Evolutionary conservation across 2,113 vertebrate genomes (phyloP), one percentile per base, ranked within the genome.

Genomic region (Trogon melanurus): DNA sequence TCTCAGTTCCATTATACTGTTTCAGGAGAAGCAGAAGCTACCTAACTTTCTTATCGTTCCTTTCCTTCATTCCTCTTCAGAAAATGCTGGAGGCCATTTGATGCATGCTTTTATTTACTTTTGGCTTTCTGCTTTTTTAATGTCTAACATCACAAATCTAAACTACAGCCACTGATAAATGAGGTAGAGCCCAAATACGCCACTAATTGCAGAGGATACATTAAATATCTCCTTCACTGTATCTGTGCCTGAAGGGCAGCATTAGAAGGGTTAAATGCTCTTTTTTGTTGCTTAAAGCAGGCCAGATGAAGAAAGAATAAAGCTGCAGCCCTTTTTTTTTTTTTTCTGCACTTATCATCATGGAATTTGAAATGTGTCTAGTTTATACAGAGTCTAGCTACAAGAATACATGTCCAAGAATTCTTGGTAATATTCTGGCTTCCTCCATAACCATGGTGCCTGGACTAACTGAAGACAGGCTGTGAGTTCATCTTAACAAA

Each of bases 331-430:
- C 5, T 74, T 53, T 89, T 50, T 51, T 85, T 74, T 53, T 89
- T 50, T 51, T 85, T 72, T 56, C 69, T 88, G 27, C 88, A 81
- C 10, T 80, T 91, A 60, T 64, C 72, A 53, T 64, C 11, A 71
- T 91, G 34, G 61, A 85, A 94, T 92, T 79, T 74, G 50, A 93
- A 92, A 47, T 64, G 79, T 38, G 32, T 75, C 30, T 84, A 72
- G 22, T 69, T 86, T 79, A 51, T 61, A 29, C 25, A 86, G n/a
- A 81, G 79, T 47, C 64, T 93, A 91, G 27, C 79, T 61, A 74
- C 67, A 74, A 32, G 65, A 90, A 84, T 61, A 65, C 45, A 67
- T 44, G 9, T 47, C 13, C 56, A 54, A 69, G 53, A 61, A 20
- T 71, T 91, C 50, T 85, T 79, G 57, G 45, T 94, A 15, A 14